These are phyloP conservation scores for Labeo catla DNA, from an alignment of 2,113 vertebrate genomes.

Conservation along the genomic window DNA sequence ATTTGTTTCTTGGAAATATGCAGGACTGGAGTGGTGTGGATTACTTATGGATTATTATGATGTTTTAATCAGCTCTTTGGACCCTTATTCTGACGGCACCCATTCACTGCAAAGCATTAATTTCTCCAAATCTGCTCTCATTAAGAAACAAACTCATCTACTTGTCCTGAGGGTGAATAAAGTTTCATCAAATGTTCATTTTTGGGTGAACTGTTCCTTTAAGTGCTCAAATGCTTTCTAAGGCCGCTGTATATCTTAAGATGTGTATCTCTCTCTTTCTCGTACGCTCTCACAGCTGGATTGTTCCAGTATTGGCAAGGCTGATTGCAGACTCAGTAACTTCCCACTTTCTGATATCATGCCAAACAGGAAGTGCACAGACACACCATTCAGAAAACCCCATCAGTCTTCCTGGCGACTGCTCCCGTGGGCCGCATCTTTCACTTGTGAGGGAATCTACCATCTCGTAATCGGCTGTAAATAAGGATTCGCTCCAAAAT, in stretches of 20 bases:
- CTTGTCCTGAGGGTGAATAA: not conserved
- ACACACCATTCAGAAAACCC: constrained; percentile 54
- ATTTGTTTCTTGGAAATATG: too few relatives aligned
- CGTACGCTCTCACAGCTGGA: constrained; percentile 52
- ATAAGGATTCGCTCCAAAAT: not conserved
- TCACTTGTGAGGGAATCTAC: not conserved
- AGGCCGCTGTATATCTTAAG: not conserved
- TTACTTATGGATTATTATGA: too few relatives aligned
- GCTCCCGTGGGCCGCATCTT: constrained; percentile 3
- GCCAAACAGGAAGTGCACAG: constrained; percentile 55
- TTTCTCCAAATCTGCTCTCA: not conserved
- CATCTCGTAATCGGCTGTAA: not conserved
- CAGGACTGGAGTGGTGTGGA: too few relatives aligned
- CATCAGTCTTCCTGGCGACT: constrained; percentile 12
- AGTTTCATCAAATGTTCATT: not conserved
- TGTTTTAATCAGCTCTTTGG: not conserved
- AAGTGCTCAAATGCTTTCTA: not conserved
- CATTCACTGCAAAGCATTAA: not conserved
- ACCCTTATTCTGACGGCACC: not conserved
- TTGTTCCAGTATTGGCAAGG: constrained; percentile 41
- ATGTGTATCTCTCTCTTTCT: constrained; percentile 36
- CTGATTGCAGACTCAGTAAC: constrained; percentile 49
- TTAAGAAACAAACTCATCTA: not conserved
- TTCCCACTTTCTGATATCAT: constrained; percentile 49
- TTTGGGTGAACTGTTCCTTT: not conserved